These are phyloP conservation scores for Solenodon paradoxus DNA, from an alignment of 2,113 vertebrate genomes.

Conservation along the genomic window DNA sequence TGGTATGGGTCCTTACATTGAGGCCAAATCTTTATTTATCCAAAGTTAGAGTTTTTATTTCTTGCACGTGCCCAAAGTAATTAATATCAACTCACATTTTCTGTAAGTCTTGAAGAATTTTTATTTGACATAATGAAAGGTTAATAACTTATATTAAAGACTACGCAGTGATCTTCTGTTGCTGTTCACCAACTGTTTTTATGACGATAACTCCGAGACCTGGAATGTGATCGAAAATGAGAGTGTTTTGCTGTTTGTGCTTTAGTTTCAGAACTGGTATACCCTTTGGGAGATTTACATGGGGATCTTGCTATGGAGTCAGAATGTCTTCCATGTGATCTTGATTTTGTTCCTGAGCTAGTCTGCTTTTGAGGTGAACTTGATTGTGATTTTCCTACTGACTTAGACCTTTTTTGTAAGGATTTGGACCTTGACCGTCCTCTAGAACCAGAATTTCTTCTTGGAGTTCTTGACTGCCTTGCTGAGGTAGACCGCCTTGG, in stretches of 20 bases:
- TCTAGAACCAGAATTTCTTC: slow-evolving; percentile 79
- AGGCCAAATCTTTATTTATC: slow-evolving; percentile 46
- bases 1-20: slow-evolving; percentile 25
- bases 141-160: slow-evolving; percentile 56
- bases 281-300: slow-evolving; percentile 75
- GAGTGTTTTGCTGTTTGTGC: slow-evolving; percentile 50
- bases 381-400: slow-evolving; percentile 73
- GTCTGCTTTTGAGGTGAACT: slow-evolving; percentile 75
- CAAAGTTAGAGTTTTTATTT: slow-evolving; percentile 62
- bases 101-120: slow-evolving; percentile 64
- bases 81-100: slow-evolving; percentile 59
- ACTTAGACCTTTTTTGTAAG: slow-evolving; percentile 70
- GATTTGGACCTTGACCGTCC: slow-evolving; percentile 74
- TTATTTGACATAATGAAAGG: slow-evolving; percentile 62
- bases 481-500: slow-evolving; percentile 75
- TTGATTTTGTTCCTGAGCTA: slow-evolving; percentile 77
- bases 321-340: slow-evolving; percentile 75
- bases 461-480: slow-evolving; percentile 73
- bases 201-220: slow-evolving; percentile 74
- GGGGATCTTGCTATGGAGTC: slow-evolving; percentile 69
- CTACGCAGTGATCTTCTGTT: slow-evolving; percentile 57
- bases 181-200: slow-evolving; percentile 76
- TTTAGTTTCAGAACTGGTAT: slow-evolving; percentile 63
- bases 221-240: slow-evolving; percentile 71
- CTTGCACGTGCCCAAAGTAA: slow-evolving; percentile 51